These are phyloP conservation scores for Heteractis magnifica DNA, from an alignment of 92 coral and sea anemone genomes.

Conservation along the genomic window DNA sequence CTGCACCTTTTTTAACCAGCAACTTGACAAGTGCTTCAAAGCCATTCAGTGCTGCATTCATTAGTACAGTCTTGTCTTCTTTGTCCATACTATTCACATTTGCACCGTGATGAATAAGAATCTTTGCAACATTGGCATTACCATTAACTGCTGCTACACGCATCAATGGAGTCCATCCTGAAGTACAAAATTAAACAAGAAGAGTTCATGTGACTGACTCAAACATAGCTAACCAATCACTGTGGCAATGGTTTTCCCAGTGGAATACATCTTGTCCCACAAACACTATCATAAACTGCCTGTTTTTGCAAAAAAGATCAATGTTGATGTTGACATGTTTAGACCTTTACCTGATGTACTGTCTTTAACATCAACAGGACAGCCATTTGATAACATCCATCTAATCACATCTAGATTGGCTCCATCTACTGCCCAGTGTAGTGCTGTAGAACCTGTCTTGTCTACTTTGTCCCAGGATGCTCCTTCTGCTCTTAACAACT, in stretches of 20 bases:
- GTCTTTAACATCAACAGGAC: conserved; percentile 87
- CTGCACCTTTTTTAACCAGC: conserved; percentile 83
- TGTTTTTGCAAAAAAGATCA: too few species aligned
- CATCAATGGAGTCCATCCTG: conserved; percentile 97
- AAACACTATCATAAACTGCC: too few species aligned
- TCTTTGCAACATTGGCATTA: conserved; percentile 77
- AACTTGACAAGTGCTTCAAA: conserved; percentile 83
- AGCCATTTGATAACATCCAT: conserved; percentile 87
- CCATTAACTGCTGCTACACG: conserved; percentile 83
- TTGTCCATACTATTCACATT: conserved; percentile 85
- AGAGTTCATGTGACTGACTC: not conserved
- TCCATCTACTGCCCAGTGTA: conserved; percentile 99
- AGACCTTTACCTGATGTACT: conserved; percentile 75
- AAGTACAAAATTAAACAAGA: not conserved
- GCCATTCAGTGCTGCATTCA: conserved; percentile 96
- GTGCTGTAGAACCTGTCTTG: conserved; percentile 88
- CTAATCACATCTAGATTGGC: conserved; percentile 85
- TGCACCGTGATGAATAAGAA: conserved; percentile 93
- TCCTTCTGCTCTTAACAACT: conserved; percentile 62
- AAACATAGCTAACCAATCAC: too few species aligned
- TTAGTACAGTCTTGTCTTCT: conserved; percentile 83
- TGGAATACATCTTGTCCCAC: too few species aligned
- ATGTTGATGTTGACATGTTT: too few species aligned
- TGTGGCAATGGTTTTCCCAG: too few species aligned
- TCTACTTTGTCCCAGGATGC: conserved; percentile 77